Base-by-base conservation (phyloP, 2,113 vertebrate genomes). In the Ancistrus triradiatus region DNA sequence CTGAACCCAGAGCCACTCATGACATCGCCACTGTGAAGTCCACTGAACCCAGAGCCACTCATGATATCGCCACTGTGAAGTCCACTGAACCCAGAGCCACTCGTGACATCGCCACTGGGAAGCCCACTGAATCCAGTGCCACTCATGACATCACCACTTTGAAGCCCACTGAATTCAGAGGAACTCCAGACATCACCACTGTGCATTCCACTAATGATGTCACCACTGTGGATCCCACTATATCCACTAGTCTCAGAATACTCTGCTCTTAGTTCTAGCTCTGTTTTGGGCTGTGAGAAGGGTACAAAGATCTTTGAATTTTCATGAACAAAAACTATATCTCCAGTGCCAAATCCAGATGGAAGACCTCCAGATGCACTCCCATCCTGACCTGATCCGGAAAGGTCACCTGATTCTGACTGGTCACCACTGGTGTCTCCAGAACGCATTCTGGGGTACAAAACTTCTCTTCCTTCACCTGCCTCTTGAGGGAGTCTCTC, bases 201-300 rank as follows among this genome's bases (percentile, higher is more conserved):
- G 7, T 11, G 35, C 11, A 63, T 48, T 57, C 70, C 73, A 15
- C 59, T 68, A 19, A 62, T 27, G 2, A 10, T 38, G n/a, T 49
- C 59, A 22, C 46, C 31, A 47, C 57, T 59, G 42, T 13, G n/a
- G 11, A 49, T n/a, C 18, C 59, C 48, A 15, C 49, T 44, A 4
- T 22, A 66, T 9, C 87, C 89, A 27, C 90, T 92, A 60, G 81
- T 68, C 68, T 93, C 89, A 28, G 89, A 72, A 13, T 77, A 71
- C 9, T 86, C 84, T 61, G 83, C 81, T n/a, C 86, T 86, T 11
- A 79, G 21, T 80, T 95, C 90, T 72, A 91, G 88, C 81, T 74
- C 73, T 1, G 62, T 86, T 63, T 59, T 19, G 1, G 77, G 66
- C 0, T 72, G 69, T 1, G 68, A 74, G 43, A 82, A 81, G 19